Evolutionary conservation across 2,888 invertebrate genomes (phyloP).

Genomic region (Agrypnus murinus): DNA sequence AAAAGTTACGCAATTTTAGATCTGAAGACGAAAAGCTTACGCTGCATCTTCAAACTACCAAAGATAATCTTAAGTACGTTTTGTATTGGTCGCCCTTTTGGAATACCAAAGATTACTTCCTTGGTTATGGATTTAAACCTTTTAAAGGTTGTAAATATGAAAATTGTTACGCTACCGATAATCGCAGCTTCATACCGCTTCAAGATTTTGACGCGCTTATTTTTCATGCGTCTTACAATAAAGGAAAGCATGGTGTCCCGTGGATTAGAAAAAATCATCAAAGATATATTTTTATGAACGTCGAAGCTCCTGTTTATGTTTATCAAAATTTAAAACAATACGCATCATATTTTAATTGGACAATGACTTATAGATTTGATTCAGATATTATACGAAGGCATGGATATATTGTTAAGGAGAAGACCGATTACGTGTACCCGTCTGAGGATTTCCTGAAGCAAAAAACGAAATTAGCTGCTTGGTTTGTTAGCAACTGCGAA

Average conservation of each 20-base stretch:
- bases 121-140: slow-evolving; percentile 55
- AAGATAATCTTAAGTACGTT: slow-evolving; percentile 45
- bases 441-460: slow-evolving; percentile 34
- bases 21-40: no score
- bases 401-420: slow-evolving; percentile 50
- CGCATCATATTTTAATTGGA: no score
- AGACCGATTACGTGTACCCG: slow-evolving; percentile 55
- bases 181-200: slow-evolving; percentile 65
- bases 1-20: no score
- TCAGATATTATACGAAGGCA: slow-evolving; percentile 69
- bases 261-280: slow-evolving; percentile 67
- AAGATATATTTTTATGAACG: slow-evolving; percentile 72
- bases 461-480: slow-evolving; percentile 73
- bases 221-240: slow-evolving; percentile 70
- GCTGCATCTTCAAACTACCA: no score
- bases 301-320: slow-evolving; percentile 70
- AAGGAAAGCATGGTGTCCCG: slow-evolving; percentile 63
- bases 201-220: slow-evolving; percentile 73
- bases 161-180: slow-evolving; percentile 71
- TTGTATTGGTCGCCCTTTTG: slow-evolving; percentile 61
- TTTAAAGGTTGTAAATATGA: slow-evolving; percentile 66
- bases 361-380: slow-evolving; percentile 73
- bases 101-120: slow-evolving; percentile 50
- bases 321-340: slow-evolving; percentile 55
- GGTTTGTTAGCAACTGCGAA: slow-evolving; percentile 75